Evolutionary conservation across 2,797 vertebrate species (phyloP).

Genomic region (Clarias platycephalus): DNA sequence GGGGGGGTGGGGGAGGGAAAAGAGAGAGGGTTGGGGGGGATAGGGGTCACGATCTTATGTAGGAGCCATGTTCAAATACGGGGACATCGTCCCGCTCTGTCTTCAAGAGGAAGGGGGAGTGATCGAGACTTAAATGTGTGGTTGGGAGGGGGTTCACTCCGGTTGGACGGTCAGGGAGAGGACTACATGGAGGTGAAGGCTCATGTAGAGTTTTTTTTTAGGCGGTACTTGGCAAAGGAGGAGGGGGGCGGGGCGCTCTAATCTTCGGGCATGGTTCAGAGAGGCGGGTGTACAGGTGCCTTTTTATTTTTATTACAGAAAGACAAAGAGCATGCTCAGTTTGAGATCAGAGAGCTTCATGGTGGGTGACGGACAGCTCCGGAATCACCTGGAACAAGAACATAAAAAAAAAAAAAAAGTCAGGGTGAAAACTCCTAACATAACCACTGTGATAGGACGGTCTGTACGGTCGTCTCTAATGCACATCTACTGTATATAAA

Average conservation of each 20-base stretch:
- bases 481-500: too few species aligned
- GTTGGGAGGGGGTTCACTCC: slow-evolving; percentile 77
- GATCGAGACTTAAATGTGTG: slow-evolving; percentile 47
- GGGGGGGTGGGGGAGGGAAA: too few species aligned
- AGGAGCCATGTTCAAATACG: slow-evolving; percentile 82
- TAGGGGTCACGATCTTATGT: slow-evolving; percentile 72
- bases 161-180: slow-evolving; percentile 77
- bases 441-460: too few species aligned
- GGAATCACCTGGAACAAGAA: slow-evolving; percentile 80
- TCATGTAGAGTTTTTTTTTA: slow-evolving; percentile 73
- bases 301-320: slow-evolving; percentile 60
- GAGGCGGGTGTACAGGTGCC: slow-evolving; percentile 77
- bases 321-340: slow-evolving; percentile 79
- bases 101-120: slow-evolving; percentile 67
- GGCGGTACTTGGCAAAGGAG: slow-evolving; percentile 82
- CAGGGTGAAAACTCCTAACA: too few species aligned
- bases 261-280: slow-evolving; percentile 86
- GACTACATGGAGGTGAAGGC: slow-evolving; percentile 85
- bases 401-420: too few species aligned
- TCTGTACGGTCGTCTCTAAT: too few species aligned
- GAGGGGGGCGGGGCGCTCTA: slow-evolving; percentile 72
- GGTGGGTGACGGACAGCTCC: slow-evolving; percentile 82
- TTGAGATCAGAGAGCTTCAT: slow-evolving; percentile 82
- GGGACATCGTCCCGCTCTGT: slow-evolving; percentile 78
- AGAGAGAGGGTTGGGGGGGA: too few species aligned